phyloP scores from a whole-genome alignment of 2,113 vertebrate genomes.

The Cephalophus harveyi region DNA sequence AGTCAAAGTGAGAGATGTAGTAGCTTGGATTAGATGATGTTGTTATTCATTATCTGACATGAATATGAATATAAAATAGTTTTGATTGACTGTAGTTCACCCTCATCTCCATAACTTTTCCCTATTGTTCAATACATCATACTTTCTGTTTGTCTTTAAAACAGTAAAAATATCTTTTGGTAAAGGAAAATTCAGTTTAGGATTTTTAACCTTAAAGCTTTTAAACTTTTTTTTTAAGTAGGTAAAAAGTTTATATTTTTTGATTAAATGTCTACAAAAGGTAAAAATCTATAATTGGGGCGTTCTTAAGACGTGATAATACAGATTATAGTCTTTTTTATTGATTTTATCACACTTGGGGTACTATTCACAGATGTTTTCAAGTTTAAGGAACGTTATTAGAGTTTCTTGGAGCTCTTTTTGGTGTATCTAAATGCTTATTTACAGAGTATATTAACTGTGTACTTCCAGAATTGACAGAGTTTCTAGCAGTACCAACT shows the following conservation, averaged over 20 bases:
- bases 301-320: conserved; percentile 28
- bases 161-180: background rate
- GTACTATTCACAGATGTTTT: background rate
- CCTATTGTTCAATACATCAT: background rate
- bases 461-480: background rate
- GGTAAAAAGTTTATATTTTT: conserved; percentile 21
- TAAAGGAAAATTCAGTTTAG: conserved; percentile 15
- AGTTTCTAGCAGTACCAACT: background rate
- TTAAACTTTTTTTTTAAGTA: background rate
- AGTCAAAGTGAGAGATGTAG: background rate
- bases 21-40: background rate
- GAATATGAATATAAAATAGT: background rate
- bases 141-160: conserved; percentile 27
- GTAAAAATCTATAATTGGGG: background rate
- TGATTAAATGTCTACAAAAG: background rate
- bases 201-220: background rate
- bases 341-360: background rate
- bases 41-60: background rate
- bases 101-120: background rate
- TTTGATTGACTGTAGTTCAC: background rate
- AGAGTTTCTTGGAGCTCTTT: background rate
- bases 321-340: background rate
- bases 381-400: conserved; percentile 9
- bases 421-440: background rate
- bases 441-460: background rate